Conservation (phyloP, 2,888 invertebrate genomes). For the Oeneis ivallda region DNA sequence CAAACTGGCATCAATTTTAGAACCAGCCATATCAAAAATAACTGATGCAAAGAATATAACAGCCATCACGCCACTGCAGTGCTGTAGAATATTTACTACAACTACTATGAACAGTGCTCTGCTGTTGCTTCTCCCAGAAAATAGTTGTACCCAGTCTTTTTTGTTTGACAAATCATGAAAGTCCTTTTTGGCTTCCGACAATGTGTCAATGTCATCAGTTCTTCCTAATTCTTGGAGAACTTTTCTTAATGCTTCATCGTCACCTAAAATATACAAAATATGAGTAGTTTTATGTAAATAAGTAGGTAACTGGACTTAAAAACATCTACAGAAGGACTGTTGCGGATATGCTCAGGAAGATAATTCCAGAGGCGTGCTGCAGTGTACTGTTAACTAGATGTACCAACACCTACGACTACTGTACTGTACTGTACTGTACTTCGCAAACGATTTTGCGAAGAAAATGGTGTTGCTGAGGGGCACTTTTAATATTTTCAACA, state of each 20-base stretch:
- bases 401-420: too few species aligned
- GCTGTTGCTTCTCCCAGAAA: constrained; percentile 49
- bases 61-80: constrained; percentile 52
- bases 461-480: too few species aligned
- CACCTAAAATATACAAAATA: constrained; percentile 39
- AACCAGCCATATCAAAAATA: constrained; percentile 54
- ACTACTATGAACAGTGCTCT: constrained; percentile 51
- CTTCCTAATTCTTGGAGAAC: constrained; percentile 48
- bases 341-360: too few species aligned
- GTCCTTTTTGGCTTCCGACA: constrained; percentile 40
- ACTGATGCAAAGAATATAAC: constrained; percentile 49
- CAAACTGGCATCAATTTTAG: constrained; percentile 48
- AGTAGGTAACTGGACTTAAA: too few species aligned
- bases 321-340: too few species aligned
- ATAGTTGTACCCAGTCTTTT: constrained; percentile 48
- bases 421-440: too few species aligned
- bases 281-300: too few species aligned
- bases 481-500: too few species aligned
- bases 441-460: too few species aligned
- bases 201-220: constrained; percentile 46
- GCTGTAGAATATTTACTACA: constrained; percentile 48
- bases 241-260: constrained; percentile 44
- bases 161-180: constrained; percentile 34
- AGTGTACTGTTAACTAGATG: too few species aligned
- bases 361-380: too few species aligned